phyloP scores from a whole-genome alignment of 2,797 vertebrate species.

The Eptatretus atami region DNA sequence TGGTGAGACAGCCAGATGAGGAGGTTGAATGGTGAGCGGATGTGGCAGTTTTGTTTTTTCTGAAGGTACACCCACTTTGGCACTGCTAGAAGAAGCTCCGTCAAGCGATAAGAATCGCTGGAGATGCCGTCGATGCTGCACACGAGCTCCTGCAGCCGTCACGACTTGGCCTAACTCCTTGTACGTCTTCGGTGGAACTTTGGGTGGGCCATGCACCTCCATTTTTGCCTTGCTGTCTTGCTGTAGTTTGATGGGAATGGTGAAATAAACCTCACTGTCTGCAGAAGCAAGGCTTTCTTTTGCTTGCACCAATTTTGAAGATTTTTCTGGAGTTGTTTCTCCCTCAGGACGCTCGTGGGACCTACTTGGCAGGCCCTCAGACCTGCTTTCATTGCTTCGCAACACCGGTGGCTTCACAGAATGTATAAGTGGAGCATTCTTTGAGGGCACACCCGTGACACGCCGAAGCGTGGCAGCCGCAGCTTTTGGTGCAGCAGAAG shows the following conservation, averaged over 20 bases:
- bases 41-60: too few relatives aligned
- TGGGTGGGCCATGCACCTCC: background rate
- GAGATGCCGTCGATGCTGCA: too few relatives aligned
- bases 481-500: background rate
- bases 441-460: background rate
- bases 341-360: too few relatives aligned
- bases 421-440: background rate
- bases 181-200: background rate
- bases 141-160: background rate
- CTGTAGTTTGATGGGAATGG: constrained; percentile 29
- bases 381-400: background rate
- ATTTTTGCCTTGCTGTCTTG: background rate
- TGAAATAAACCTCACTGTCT: constrained; percentile 47
- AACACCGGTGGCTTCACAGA: constrained; percentile 3
- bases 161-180: background rate
- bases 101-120: too few relatives aligned
- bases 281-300: background rate
- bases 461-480: background rate
- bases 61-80: too few relatives aligned
- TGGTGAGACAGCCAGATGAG: too few relatives aligned
- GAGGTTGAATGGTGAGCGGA: too few relatives aligned
- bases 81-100: too few relatives aligned
- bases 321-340: background rate
- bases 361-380: too few relatives aligned
- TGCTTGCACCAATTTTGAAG: background rate